These are phyloP conservation scores for Glossophaga mutica DNA, from an alignment of 2,797 vertebrate genomes.

Conservation along the genomic window DNA sequence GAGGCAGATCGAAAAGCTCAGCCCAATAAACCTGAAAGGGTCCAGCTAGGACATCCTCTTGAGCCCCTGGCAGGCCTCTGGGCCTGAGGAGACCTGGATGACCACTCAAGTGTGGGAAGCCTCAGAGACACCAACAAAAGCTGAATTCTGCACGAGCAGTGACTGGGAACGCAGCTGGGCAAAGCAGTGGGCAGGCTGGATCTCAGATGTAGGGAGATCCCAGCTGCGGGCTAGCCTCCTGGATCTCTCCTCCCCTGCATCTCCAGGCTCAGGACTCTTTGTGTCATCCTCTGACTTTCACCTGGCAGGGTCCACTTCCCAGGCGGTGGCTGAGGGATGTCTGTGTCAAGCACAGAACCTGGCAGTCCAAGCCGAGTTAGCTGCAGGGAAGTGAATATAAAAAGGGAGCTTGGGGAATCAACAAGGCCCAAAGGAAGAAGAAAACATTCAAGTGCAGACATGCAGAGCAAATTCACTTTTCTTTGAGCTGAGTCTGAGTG, in stretches of 20 bases:
- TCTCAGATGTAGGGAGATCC: accelerated
- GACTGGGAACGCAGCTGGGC: accelerated
- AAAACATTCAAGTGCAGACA: not conserved
- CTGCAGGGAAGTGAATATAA: not conserved
- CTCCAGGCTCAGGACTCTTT: accelerated
- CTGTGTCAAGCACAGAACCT: not conserved
- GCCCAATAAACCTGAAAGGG: not conserved
- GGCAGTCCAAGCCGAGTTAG: not conserved
- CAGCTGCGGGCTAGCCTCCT: accelerated
- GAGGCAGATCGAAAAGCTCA: not conserved
- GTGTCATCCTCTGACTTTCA: accelerated
- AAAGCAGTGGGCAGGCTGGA: not conserved
- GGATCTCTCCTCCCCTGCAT: accelerated
- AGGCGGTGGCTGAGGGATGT: accelerated
- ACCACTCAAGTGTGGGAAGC: not conserved
- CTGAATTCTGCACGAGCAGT: not conserved
- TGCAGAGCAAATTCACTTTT: not conserved
- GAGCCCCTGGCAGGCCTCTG: not conserved
- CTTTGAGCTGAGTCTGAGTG: not conserved
- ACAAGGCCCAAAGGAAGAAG: not conserved
- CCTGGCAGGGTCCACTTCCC: not conserved
- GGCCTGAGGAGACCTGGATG: not conserved
- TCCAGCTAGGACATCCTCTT: not conserved
- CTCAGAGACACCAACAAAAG: not conserved
- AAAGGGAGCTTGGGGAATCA: not conserved